Evolutionary conservation across 1,140 invertebrate species (phyloP).

Genomic region (Papilio polyxenes): DNA sequence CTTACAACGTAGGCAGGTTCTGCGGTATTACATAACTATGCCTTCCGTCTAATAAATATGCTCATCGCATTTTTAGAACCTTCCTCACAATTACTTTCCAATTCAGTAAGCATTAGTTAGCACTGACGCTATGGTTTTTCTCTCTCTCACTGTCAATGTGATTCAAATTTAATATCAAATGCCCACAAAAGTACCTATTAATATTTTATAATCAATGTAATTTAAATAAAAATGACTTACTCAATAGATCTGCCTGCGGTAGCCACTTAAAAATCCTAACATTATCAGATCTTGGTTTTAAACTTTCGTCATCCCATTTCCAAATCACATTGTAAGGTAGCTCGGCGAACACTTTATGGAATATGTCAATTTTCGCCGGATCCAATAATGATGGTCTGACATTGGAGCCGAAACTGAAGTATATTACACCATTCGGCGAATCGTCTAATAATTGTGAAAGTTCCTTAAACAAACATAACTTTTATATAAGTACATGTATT

Average conservation of each 20-base stretch:
- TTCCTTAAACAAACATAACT: conserved; percentile 55
- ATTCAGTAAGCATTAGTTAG: too few relatives aligned
- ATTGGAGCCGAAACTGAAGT: conserved; percentile 83
- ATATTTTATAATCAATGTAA: too few relatives aligned
- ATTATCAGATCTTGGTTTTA: conserved; percentile 70
- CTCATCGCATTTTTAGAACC: too few relatives aligned
- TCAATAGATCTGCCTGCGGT: conserved; percentile 18
- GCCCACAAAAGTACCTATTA: too few relatives aligned
- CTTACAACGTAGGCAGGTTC: too few relatives aligned
- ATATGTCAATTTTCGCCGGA: conserved; percentile 58
- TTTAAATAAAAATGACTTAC: conserved; percentile 44
- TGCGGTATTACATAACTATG: too few relatives aligned
- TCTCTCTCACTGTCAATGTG: too few relatives aligned
- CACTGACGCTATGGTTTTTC: too few relatives aligned
- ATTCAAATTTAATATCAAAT: too few relatives aligned
- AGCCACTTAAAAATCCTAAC: conserved; percentile 78
- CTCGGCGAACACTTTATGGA: conserved; percentile 74
- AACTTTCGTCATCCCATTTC: conserved; percentile 74
- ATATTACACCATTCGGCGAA: conserved; percentile 81
- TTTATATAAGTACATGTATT: too few relatives aligned
- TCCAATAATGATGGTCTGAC: conserved; percentile 72
- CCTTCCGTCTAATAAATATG: too few relatives aligned
- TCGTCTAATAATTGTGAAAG: conserved; percentile 80
- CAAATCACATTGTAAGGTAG: conserved; percentile 77
- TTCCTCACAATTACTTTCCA: too few relatives aligned